phyloP scores from a whole-genome alignment of 2,888 invertebrate species.

The Lochmaea crataegi region DNA sequence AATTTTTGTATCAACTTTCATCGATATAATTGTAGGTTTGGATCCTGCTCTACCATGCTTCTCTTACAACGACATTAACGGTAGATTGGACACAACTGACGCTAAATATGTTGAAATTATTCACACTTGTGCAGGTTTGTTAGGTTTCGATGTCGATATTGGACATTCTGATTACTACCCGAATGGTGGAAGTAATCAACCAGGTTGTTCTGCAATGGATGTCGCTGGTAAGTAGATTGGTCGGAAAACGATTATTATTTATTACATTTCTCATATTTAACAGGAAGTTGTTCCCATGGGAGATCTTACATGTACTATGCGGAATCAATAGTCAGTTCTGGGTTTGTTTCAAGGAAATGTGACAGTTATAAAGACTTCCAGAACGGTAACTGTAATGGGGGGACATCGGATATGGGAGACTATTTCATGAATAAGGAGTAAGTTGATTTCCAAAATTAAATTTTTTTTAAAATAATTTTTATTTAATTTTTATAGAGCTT shows the following conservation, averaged over 20 bases:
- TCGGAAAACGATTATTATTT: neutral
- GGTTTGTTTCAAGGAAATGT: constrained; percentile 44
- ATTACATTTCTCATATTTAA: neutral
- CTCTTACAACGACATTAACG: constrained; percentile 44
- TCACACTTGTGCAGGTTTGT: constrained; percentile 52
- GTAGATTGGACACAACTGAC: constrained; percentile 55
- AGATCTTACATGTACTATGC: constrained; percentile 63
- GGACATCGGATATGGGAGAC: neutral
- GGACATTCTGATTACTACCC: constrained; percentile 59
- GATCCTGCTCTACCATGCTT: constrained; percentile 58
- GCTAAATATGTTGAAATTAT: constrained; percentile 58
- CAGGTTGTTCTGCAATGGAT: constrained; percentile 52
- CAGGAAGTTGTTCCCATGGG: constrained; percentile 63
- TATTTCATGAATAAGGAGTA: neutral
- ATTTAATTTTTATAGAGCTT: constrained; percentile 51
- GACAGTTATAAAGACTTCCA: neutral
- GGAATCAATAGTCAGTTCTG: constrained; percentile 60
- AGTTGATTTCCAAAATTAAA: neutral
- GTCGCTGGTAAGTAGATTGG: constrained; percentile 44
- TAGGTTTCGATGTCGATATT: constrained; percentile 47
- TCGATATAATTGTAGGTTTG: constrained; percentile 46
- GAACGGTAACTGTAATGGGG: neutral
- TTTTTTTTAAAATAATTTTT: neutral
- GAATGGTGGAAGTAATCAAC: constrained; percentile 57
- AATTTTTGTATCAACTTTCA: neutral